These are phyloP conservation scores for Dolichopus griseipennis DNA, from an alignment of 2,888 invertebrate species.

Conservation along the genomic window DNA sequence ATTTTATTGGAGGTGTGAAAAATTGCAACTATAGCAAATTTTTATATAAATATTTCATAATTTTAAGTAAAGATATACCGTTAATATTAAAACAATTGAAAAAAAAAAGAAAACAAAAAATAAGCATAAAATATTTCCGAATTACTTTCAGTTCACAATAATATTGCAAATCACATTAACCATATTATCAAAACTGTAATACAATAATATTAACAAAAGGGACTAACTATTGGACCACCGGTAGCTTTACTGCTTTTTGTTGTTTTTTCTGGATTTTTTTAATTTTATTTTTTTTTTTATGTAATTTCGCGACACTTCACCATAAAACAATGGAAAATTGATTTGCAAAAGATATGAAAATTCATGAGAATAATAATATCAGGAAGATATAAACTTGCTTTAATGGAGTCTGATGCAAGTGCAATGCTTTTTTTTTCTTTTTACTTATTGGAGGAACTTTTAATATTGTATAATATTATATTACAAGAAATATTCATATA, in stretches of 20 bases:
- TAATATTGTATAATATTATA: not conserved
- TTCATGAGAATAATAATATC: not conserved
- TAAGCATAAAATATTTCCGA: no score
- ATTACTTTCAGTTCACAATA: no score
- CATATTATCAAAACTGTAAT: no score
- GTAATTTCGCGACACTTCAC: not conserved
- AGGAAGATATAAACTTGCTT: not conserved
- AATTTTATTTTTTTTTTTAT: not conserved
- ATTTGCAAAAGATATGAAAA: conserved; percentile 6
- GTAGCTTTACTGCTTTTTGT: not conserved
- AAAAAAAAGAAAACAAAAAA: not conserved
- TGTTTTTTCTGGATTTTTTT: not conserved
- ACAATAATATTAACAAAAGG: not conserved
- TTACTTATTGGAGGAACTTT: not conserved
- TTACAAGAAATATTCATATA: not conserved
- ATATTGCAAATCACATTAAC: no score
- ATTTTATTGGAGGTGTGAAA: no score
- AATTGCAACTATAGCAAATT: no score
- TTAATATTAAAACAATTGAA: not conserved
- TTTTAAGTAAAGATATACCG: conserved; percentile 4
- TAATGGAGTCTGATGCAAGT: not conserved
- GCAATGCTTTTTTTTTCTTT: not conserved
- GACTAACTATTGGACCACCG: not conserved
- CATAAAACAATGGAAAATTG: conserved; percentile 1
- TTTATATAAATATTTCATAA: not conserved